Percentiles rank a stretch among this genome's conserved stretches.
These are phyloP conservation scores for Poeciliopsis presidionis DNA, from an alignment of 2,797 vertebrate species.

Conservation along the genomic window DNA sequence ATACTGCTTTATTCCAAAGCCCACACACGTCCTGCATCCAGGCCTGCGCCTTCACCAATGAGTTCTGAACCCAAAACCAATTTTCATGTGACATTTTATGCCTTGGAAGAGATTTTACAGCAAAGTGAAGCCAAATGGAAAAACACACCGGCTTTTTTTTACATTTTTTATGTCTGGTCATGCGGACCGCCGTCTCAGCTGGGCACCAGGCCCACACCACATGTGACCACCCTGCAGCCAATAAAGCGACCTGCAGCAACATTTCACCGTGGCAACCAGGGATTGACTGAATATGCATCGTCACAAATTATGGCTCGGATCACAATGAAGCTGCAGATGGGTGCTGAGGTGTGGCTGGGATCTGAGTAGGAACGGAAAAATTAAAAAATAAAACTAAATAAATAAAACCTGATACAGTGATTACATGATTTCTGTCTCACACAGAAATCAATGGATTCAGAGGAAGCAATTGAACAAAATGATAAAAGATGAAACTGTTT, in stretches of 20 bases:
- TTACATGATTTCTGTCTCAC: slow-evolving; percentile 29
- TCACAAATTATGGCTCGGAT: slow-evolving; percentile 51
- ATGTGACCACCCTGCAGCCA: slow-evolving; percentile 43
- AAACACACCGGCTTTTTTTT: slow-evolving; percentile 38
- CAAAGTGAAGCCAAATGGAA: slow-evolving; percentile 47
- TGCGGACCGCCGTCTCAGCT: slow-evolving; percentile 49
- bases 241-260: slow-evolving; percentile 24
- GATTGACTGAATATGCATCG: slow-evolving; percentile 45
- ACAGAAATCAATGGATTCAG: slow-evolving; percentile 47
- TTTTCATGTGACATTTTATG: slow-evolving; percentile 25
- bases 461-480: slow-evolving; percentile 44
- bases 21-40: slow-evolving; percentile 21
- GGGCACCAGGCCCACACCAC: slow-evolving; percentile 21
- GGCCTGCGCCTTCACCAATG: slow-evolving; percentile 21
- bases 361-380: slow-evolving; percentile 55
- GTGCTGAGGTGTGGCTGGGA: slow-evolving; percentile 37
- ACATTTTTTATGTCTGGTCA: slow-evolving; percentile 29
- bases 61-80: slow-evolving; percentile 7
- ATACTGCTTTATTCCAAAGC: slow-evolving; percentile 35
- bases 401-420: slow-evolving; percentile 23
- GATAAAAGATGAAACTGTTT: slow-evolving; percentile 34
- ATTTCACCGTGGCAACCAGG: slow-evolving; percentile 47
- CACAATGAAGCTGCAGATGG: slow-evolving; percentile 50
- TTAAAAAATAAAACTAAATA: slow-evolving; percentile 36
- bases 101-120: slow-evolving; percentile 2